These are phyloP conservation scores for Variabilichromis moorii DNA, from an alignment of 2,113 vertebrate genomes.

Conservation along the genomic window DNA sequence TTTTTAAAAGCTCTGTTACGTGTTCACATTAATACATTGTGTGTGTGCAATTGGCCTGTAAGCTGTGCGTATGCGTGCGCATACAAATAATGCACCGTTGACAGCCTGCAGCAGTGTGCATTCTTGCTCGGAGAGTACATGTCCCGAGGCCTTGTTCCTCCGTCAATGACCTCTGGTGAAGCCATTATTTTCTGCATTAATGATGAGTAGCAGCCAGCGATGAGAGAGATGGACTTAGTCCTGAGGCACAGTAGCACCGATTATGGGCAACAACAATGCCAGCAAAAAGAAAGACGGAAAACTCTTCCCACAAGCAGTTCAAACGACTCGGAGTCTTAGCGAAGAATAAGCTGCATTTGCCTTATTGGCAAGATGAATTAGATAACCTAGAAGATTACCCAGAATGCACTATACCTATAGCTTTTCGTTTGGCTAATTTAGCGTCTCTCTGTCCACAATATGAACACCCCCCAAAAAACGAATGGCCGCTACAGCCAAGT, in stretches of 20 bases:
- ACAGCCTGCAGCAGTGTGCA: constrained; percentile 55
- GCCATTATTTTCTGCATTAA: constrained; percentile 75
- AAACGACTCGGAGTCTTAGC: constrained; percentile 37
- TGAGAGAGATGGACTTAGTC: constrained; percentile 71
- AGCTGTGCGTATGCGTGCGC: constrained; percentile 7
- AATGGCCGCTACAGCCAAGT: neutral
- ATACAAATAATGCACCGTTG: constrained; percentile 56
- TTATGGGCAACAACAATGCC: constrained; percentile 65
- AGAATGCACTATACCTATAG: constrained; percentile 24
- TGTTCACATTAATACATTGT: constrained; percentile 31
- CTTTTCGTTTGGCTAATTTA: neutral
- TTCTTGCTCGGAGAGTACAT: constrained; percentile 66
- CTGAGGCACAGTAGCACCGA: constrained; percentile 56
- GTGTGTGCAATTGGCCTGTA: constrained; percentile 31
- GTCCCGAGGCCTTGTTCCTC: constrained; percentile 59
- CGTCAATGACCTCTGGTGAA: constrained; percentile 69
- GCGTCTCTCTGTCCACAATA: neutral
- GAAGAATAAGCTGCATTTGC: constrained; percentile 50
- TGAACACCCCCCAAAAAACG: neutral
- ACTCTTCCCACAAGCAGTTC: constrained; percentile 64
- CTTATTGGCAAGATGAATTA: constrained; percentile 57
- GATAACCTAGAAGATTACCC: constrained; percentile 58
- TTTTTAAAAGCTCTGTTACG: constrained; percentile 23
- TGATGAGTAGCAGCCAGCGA: constrained; percentile 69
- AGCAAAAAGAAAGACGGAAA: constrained; percentile 34